phyloP scores from a whole-genome alignment of 2,888 invertebrate species.

The Melanotus villosus region DNA sequence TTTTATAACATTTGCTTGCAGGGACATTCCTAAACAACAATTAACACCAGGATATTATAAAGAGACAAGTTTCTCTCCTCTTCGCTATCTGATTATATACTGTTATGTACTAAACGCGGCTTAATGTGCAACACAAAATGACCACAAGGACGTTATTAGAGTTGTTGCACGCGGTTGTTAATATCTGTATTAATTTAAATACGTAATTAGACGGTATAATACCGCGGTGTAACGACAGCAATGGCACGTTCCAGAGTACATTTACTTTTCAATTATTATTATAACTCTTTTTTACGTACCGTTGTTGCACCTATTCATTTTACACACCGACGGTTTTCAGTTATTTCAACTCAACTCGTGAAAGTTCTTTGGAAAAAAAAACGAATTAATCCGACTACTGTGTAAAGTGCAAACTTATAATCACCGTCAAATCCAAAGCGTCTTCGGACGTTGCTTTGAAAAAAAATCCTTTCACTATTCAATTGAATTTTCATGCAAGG shows the following conservation, averaged over 20 bases:
- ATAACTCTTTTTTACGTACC: background rate
- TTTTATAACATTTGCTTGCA: too few relatives aligned
- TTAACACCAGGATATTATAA: slow-evolving; percentile 15
- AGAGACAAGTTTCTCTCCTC: slow-evolving; percentile 8
- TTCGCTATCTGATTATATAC: background rate
- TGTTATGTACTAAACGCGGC: background rate
- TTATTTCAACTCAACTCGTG: background rate
- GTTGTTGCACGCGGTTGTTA: background rate
- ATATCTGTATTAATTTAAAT: slow-evolving; percentile 18
- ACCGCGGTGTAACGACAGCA: slow-evolving; percentile 11
- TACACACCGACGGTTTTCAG: background rate
- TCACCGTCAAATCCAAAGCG: too few relatives aligned
- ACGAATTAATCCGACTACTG: too few relatives aligned
- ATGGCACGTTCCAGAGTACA: background rate
- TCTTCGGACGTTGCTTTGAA: too few relatives aligned
- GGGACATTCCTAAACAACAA: slow-evolving; percentile 8
- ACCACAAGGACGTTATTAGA: slow-evolving; percentile 9
- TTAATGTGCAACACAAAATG: background rate
- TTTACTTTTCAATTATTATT: background rate
- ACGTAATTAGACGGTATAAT: slow-evolving; percentile 13
- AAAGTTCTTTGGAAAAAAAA: background rate
- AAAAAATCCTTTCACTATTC: background rate
- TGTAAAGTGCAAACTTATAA: too few relatives aligned
- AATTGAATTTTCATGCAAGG: background rate
- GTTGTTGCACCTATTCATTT: slow-evolving; percentile 8